phyloP scores from a whole-genome alignment of 2,888 invertebrate species.

The Heliconius hortense region DNA sequence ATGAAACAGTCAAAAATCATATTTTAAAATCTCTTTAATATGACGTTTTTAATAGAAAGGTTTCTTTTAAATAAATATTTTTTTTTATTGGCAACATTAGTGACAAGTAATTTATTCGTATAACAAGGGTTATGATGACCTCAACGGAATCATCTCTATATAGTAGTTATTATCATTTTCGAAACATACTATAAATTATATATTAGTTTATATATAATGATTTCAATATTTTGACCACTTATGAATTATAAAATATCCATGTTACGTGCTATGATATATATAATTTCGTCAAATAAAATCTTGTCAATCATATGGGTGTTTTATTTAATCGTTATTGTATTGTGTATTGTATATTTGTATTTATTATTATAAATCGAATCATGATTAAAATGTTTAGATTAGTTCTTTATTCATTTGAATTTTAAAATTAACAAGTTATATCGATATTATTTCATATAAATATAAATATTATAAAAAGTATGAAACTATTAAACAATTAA shows the following conservation, averaged over 20 bases:
- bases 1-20: not conserved
- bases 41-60: no score
- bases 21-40: not conserved
- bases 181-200: not conserved
- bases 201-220: not conserved
- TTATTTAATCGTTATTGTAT: slow-evolving; percentile 39
- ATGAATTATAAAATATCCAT: slow-evolving; percentile 5
- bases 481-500: slow-evolving; percentile 38
- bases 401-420: no score
- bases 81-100: not conserved
- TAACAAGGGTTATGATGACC: not conserved
- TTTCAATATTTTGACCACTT: not conserved
- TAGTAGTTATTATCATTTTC: no score
- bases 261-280: slow-evolving; percentile 15
- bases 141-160: no score
- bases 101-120: not conserved
- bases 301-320: slow-evolving; percentile 42
- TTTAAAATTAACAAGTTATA: not conserved
- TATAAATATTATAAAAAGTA: not conserved
- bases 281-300: slow-evolving; percentile 41
- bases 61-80: no score
- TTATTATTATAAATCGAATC: not conserved
- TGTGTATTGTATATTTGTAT: not conserved
- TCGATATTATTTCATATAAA: not conserved
- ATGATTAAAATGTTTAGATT: no score